Evolutionary conservation across 2,113 vertebrate species (phyloP).

Genomic region (Sisor rabdophorus): DNA sequence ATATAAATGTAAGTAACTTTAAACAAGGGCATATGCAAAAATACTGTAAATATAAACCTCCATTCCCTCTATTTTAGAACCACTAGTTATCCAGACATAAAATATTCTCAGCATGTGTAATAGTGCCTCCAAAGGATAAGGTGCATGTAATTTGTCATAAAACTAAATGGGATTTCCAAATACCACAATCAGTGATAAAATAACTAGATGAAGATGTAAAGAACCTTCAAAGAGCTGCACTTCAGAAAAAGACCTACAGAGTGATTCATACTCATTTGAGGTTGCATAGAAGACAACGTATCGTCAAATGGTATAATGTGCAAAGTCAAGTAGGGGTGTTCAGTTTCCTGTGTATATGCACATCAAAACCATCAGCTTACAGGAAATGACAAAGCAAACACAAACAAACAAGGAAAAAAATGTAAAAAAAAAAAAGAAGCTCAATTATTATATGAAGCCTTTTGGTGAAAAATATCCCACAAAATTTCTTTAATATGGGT

Average conservation of each 20-base stretch:
- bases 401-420: constrained; percentile 32
- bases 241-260: neutral
- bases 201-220: neutral
- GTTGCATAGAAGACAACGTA: neutral
- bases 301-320: neutral
- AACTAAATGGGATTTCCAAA: neutral
- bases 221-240: neutral
- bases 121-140: neutral
- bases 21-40: too few species aligned
- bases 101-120: neutral
- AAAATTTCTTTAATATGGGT: neutral
- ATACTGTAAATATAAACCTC: too few species aligned
- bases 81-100: neutral
- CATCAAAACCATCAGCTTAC: constrained; percentile 33
- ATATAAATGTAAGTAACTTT: too few species aligned
- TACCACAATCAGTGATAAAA: neutral
- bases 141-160: neutral
- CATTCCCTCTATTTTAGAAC: too few species aligned
- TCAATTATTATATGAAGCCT: neutral
- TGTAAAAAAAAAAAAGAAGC: constrained; percentile 27
- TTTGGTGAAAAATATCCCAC: constrained; percentile 3
- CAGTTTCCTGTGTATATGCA: constrained; percentile 26
- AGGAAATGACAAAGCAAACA: constrained; percentile 44
- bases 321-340: neutral
- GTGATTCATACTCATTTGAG: neutral